Base-by-base conservation (phyloP, 2,888 invertebrate species). In the Dorcus hopei region DNA sequence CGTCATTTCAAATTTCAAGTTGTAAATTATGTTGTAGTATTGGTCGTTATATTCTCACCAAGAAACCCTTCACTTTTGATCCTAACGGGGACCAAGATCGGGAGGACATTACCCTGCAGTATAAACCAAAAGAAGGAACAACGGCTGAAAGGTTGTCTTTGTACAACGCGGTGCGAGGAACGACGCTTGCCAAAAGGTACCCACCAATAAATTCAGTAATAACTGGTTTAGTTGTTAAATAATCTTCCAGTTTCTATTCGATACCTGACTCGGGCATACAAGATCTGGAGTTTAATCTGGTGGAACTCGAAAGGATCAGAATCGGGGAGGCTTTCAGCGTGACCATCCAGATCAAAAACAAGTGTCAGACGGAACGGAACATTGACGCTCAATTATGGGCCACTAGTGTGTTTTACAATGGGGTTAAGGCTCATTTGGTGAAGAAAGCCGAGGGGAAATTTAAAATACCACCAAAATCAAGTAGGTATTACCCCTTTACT, bases 351-450 rank as follows among this genome's bases (percentile, higher is more conserved):
- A 85, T 90, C 16, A 80, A 82, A 62, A 90, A 88, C 67, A 84
- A 80, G 54, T 84, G 85, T 9, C 70, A 75, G 4, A 74, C 85
- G 75, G 80, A 80, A 62, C 82, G 90, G 5, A 86, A 84, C 40
- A 83, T 92, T 47, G 85, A 87, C 62, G 87, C 87, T 0, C 83
- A 86, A 0, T 70, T 92, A 38, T 83, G 86, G 4, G 85, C 88
- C 1, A 85, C 82, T 47, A 89, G 89, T 66, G 86, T 90, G 41
- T 91, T 85, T 74, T 91, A 92, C 78, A 92, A 87, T 23, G 93
- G 92, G 4, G 85, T 90, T 8, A 85, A 84, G 71, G 87, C 88
- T 0, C 81, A 86, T 14, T 71, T 83, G n/a, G 83, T 92, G 14
- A 90, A 89, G 74, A 87, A 85, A 69, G 83, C 86, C 0, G 84